phyloP scores from a whole-genome alignment of 2,113 vertebrate genomes.

The Microtus montanus region DNA sequence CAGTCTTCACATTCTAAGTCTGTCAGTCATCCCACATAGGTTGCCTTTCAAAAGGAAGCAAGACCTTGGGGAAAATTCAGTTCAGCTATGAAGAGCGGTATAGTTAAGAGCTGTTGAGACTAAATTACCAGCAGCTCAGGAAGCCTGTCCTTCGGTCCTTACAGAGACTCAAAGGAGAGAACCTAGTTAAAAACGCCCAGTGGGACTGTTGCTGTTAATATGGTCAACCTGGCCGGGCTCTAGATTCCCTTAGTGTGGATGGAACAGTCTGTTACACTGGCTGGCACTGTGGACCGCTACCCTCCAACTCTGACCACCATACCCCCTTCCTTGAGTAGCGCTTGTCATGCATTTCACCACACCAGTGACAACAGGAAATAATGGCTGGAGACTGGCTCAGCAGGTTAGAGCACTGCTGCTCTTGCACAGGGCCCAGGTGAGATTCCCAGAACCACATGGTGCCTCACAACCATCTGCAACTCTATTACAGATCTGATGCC shows the following conservation, averaged over 20 bases:
- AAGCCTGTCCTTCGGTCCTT: background rate
- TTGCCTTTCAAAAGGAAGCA: background rate
- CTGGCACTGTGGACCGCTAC: background rate
- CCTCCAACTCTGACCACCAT: background rate
- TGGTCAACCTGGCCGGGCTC: background rate
- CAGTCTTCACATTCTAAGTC: background rate
- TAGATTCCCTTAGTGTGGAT: too few relatives aligned
- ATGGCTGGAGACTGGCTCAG: background rate
- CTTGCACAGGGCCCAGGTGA: background rate
- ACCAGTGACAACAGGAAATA: background rate
- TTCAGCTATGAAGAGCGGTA: background rate
- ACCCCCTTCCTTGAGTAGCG: too few relatives aligned
- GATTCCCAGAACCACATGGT: background rate
- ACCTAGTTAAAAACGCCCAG: background rate
- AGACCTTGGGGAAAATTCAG: background rate
- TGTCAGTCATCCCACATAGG: background rate
- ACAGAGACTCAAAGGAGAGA: background rate
- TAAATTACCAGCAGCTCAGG: background rate
- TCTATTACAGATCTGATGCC: background rate
- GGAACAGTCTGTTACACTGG: background rate
- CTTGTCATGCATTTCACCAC: background rate
- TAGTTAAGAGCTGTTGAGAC: background rate
- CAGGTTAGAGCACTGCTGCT: background rate
- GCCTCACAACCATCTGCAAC: background rate
- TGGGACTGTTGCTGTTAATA: background rate